phyloP scores from a whole-genome alignment of 2,888 invertebrate genomes.

The Boloria selene region DNA sequence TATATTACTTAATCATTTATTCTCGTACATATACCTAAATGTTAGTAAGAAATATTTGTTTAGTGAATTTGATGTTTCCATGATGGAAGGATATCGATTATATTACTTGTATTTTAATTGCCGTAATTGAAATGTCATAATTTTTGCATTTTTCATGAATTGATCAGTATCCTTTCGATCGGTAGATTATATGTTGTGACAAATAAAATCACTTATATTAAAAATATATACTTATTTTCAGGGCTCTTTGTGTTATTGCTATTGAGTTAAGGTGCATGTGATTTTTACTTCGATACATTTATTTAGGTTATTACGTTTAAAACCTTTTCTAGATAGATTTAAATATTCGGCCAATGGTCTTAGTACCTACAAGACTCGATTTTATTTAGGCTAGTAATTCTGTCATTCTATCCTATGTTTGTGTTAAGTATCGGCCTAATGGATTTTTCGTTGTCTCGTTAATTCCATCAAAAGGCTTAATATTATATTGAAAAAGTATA shows the following conservation, averaged over 20 bases:
- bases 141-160: neutral
- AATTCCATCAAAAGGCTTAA: neutral
- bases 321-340: no score
- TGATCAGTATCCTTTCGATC: constrained; percentile 25
- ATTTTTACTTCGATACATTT: constrained; percentile 3
- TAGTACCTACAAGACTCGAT: no score
- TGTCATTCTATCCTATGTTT: neutral
- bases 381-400: no score
- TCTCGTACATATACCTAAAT: neutral
- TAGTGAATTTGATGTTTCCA: constrained; percentile 11
- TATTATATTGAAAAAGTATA: no score
- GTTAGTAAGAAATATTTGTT: constrained; percentile 16
- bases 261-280: no score
- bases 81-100: constrained; percentile 22
- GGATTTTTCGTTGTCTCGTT: constrained; percentile 1
- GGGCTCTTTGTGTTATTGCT: constrained; percentile 18
- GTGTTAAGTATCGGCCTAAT: constrained; percentile 3
- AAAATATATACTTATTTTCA: constrained; percentile 9
- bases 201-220: constrained; percentile 1
- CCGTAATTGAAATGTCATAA: neutral
- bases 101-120: neutral
- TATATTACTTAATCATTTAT: neutral
- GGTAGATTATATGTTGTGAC: constrained; percentile 4
- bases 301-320: neutral
- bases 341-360: no score